Evolutionary conservation across 2,888 invertebrate genomes (phyloP), one percentile per base, ranked within the genome.

Genomic region (Nebria brevicollis): DNA sequence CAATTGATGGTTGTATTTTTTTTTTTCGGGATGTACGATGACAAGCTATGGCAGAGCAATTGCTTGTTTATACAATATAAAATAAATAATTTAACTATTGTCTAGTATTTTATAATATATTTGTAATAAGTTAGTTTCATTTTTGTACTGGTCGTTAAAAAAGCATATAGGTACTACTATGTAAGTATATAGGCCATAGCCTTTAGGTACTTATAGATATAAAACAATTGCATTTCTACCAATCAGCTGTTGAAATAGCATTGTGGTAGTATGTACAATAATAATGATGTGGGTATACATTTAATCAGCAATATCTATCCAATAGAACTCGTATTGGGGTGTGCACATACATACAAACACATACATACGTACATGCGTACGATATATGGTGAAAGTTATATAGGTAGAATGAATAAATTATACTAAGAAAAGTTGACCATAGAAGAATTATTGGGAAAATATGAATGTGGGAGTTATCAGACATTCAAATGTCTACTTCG

Each of bases 361-460:
- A 66, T 66, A 6, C 66, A 66, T 66, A 13, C 66, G n/a, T 2
- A 8, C 13, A 13, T 4, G n/a, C 15, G 1, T n/a, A 66, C 15
- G 20, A 65, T 66, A 66, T 66, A 66, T 66, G 54, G 54, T 54
- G 54, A 54, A 54, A 54, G 54, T 54, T 54, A 54, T 54, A 54
- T 11, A 54, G 7, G 54, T 8, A 11, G 54, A 54, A 54, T 54
- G 54, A 54, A 54, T 54, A 54, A 54, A 54, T 54, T 54, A 54
- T 54, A 54, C 54, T 7, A 54, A 13, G 54, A 54, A 13, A 54
- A 54, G 54, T 54, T 54, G 54, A 54, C 54, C 54, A 54, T 54
- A 54, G 54, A 54, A 11, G 54, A 54, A 54, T 54, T 54, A 54
- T 54, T 54, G 13, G 54, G 54, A 54, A 11, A 11, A 54, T 54